phyloP scores from a whole-genome alignment of 2,888 invertebrate species.

The Cosmia pyralina region DNA sequence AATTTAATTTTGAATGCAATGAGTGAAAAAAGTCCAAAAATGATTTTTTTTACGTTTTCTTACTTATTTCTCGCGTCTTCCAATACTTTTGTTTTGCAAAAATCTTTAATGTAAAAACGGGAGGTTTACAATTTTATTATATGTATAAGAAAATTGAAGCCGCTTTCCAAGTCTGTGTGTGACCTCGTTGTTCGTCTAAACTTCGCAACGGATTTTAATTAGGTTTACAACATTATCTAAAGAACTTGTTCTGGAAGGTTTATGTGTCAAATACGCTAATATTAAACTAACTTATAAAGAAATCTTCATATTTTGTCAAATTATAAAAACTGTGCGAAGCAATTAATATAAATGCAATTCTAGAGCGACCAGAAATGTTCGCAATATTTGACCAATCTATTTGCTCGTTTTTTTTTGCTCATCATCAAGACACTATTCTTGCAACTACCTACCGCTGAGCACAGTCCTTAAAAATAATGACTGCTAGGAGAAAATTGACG shows the following conservation, averaged over 20 bases:
- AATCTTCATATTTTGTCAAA: not conserved
- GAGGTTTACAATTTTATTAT: no score
- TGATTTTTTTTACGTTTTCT: no score
- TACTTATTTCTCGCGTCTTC: no score
- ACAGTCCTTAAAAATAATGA: conserved; percentile 11
- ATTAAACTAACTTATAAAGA: no score
- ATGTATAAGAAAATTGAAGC: not conserved
- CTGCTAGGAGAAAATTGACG: not conserved
- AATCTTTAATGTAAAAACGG: no score
- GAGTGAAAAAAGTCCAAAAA: no score
- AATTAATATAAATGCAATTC: not conserved
- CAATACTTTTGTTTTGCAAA: no score
- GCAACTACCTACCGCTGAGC: not conserved
- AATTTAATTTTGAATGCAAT: no score
- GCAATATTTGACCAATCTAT: no score
- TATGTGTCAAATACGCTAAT: no score
- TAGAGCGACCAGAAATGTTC: not conserved
- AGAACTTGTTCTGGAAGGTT: not conserved
- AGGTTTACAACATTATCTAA: not conserved
- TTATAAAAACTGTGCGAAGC: not conserved
- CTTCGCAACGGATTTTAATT: not conserved
- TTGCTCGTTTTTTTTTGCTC: not conserved
- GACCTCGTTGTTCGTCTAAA: not conserved
- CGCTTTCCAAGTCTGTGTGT: not conserved
- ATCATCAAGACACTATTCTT: not conserved